Percentiles rank a stretch among this genome's conserved stretches.
Conservation (phyloP, 2,888 invertebrate genomes). For the Nomada ferruginata region DNA sequence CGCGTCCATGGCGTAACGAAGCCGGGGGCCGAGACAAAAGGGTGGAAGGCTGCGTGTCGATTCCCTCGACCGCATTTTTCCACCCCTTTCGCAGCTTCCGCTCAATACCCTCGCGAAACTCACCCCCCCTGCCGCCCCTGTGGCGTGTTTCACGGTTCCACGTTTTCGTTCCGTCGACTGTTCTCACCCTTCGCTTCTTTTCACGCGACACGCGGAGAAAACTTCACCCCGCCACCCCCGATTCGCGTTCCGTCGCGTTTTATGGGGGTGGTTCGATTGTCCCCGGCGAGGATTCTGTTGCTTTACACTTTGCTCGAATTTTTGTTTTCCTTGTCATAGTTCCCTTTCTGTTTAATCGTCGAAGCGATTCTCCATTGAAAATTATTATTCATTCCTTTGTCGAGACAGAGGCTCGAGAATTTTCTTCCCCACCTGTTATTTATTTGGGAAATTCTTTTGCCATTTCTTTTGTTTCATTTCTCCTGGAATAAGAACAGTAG, state of each 20-base stretch:
- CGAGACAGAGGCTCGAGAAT: neutral
- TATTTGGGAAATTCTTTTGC: constrained; percentile 1
- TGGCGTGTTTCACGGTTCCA: neutral
- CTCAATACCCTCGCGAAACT: constrained; percentile 60
- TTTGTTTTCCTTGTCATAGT: neutral
- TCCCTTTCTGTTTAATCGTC: no score
- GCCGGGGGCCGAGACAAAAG: constrained; percentile 36
- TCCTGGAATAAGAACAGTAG: neutral
- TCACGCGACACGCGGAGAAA: constrained; percentile 13
- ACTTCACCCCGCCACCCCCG: neutral
- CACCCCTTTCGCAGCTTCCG: constrained; percentile 49
- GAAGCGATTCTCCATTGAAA: no score
- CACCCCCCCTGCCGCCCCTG: constrained; percentile 11
- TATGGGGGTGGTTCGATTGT: constrained; percentile 2
- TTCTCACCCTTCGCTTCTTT: constrained; percentile 26
- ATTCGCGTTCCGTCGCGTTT: constrained; percentile 1
- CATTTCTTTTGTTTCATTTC: neutral
- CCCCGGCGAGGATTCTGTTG: neutral
- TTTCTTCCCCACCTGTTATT: neutral
- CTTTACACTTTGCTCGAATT: neutral
- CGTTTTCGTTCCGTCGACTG: constrained; percentile 22
- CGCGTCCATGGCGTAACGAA: constrained; percentile 14
- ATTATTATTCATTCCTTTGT: neutral
- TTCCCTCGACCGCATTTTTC: constrained; percentile 61
- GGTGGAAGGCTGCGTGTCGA: constrained; percentile 59